Percentiles rank a stretch among this genome's conserved stretches.
phyloP scores from a whole-genome alignment of 2,888 invertebrate genomes.

The Charanyca ferruginea region DNA sequence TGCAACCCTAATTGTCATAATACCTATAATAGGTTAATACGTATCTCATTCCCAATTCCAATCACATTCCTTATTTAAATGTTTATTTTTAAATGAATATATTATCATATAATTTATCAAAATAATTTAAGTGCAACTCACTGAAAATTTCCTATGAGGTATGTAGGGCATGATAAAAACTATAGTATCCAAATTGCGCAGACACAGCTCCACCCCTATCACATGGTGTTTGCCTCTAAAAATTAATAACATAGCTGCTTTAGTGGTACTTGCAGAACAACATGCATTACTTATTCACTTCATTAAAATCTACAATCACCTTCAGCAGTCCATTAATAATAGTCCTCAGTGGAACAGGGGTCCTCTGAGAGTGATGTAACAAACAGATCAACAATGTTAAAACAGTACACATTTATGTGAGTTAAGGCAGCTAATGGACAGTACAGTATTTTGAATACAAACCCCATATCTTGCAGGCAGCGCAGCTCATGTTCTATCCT shows the following conservation, averaged over 20 bases:
- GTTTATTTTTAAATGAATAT: too few species aligned
- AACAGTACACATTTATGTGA: background rate
- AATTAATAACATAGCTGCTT: constrained; percentile 55
- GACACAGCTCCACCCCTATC: constrained; percentile 95
- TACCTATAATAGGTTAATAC: too few species aligned
- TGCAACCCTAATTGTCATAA: too few species aligned
- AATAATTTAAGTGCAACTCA: constrained; percentile 82
- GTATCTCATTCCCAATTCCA: too few species aligned
- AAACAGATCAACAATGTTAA: constrained; percentile 3
- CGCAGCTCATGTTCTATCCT: constrained; percentile 95
- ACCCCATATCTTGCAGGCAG: constrained; percentile 95
- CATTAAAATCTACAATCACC: background rate
- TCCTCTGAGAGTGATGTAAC: background rate
- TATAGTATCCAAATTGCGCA: constrained; percentile 94
- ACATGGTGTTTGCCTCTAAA: constrained; percentile 95
- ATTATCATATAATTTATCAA: background rate
- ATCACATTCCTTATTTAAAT: too few species aligned
- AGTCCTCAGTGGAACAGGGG: background rate
- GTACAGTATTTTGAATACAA: constrained; percentile 54
- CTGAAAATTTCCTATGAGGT: constrained; percentile 95
- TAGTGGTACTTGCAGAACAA: background rate
- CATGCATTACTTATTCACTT: background rate
- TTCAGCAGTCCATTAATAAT: background rate
- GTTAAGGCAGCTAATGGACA: background rate
- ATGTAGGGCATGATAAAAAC: constrained; percentile 98